Base-by-base conservation (phyloP, 2,888 invertebrate genomes). In the Diaperis boleti region DNA sequence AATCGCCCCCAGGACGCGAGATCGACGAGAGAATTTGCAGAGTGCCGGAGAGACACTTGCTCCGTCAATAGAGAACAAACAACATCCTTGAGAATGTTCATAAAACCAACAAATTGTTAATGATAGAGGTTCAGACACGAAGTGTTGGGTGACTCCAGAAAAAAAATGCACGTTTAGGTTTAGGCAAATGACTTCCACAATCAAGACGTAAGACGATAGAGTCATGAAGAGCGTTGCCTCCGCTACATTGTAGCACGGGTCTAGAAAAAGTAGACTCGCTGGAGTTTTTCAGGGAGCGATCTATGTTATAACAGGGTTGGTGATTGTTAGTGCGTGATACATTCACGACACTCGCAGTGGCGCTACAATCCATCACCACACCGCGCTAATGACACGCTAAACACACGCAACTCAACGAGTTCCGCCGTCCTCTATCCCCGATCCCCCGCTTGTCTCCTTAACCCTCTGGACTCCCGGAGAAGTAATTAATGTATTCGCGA, bases 351-450 rank as follows among this genome's bases (percentile, higher is more conserved):
- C 76, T 74, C 70, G 73, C 79, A 79, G 78, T 75, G 78, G 76
- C 76, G 76, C 74, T 77, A 74, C 78, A 76, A 80, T 79, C 78
- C 79, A 79, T 79, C 79, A 80, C 78, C 70, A 69, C 71, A 70
- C 70, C 73, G 73, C 78, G 78, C 77, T 80, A 80, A 80, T 80
- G 80, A 80, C 79, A 80, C 77, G 78, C 78, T 78, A 79, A 79
- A 79, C 77, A 76, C 78, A 79, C 79, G 77, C 78, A 78, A 78
- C 75, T 72, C 69, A 67, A 68, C 69, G 69, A 69, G 71, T 71
- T 72, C 68, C 70, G 66, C 65, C 59, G 59, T 56, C 68, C 72
- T 64, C 67, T 64, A 62, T 45, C 55, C 65, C 67, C 69, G 62
- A 59, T 47, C 42, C 55, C 65, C 67, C 69, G 62, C 61, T 47